These are phyloP conservation scores for Pelochelys cantorii DNA, from an alignment of 2,797 vertebrate genomes.

Conservation along the genomic window DNA sequence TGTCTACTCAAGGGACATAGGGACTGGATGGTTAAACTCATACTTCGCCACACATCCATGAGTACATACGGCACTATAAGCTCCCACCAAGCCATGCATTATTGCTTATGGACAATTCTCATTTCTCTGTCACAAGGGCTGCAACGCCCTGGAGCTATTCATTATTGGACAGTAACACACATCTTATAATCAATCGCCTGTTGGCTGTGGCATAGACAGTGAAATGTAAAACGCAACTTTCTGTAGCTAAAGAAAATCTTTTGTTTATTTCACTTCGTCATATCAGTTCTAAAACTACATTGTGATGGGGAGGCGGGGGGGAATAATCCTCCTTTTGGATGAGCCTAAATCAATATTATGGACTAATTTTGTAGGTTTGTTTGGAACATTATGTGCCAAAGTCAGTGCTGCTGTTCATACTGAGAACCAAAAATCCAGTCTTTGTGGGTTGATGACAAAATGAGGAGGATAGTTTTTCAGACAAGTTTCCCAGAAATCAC, in stretches of 20 bases:
- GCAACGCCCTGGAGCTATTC: background rate
- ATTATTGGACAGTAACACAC: background rate
- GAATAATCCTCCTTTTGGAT: background rate
- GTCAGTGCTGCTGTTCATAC: background rate
- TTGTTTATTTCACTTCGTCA: background rate
- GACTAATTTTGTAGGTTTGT: accelerated
- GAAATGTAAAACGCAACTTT: background rate
- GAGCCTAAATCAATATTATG: background rate
- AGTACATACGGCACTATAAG: background rate
- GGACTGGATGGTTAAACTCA: background rate
- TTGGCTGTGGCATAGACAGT: background rate
- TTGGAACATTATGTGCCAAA: background rate
- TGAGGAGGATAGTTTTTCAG: slow-evolving; percentile 8
- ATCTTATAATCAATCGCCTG: accelerated
- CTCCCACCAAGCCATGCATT: background rate
- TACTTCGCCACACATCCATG: background rate
- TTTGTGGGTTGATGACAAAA: slow-evolving; percentile 46
- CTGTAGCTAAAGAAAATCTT: background rate
- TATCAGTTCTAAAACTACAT: background rate
- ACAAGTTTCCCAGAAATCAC: slow-evolving; percentile 66
- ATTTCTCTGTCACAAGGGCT: slow-evolving; percentile 32
- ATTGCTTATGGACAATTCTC: background rate
- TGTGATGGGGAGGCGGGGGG: background rate
- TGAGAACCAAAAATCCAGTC: slow-evolving; percentile 26
- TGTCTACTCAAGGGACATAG: background rate